These are phyloP conservation scores for Solenopsis fugax DNA, from an alignment of 1,140 invertebrate genomes.

Conservation along the genomic window DNA sequence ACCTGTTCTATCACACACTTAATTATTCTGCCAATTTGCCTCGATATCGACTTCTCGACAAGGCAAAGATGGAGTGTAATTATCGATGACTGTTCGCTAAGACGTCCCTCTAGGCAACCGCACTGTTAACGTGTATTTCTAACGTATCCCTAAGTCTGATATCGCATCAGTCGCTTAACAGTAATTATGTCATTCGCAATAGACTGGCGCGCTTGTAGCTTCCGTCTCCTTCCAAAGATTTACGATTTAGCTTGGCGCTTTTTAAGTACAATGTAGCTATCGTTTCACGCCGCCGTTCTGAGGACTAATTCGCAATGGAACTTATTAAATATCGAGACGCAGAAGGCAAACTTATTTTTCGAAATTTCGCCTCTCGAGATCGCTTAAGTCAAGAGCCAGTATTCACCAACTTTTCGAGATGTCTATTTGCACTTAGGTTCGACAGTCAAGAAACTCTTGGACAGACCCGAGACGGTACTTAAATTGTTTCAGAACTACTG, in stretches of 20 bases:
- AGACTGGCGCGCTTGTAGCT: neutral
- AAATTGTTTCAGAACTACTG: conserved; percentile 73
- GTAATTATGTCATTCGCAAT: conserved; percentile 3
- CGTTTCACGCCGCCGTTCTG: neutral
- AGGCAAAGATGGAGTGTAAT: conserved; percentile 69
- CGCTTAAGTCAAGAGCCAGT: conserved; percentile 47
- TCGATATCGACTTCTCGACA: conserved; percentile 65
- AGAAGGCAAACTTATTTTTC: conserved; percentile 28
- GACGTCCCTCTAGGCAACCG: conserved; percentile 50
- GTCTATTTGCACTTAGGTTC: conserved; percentile 71
- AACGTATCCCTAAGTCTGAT: neutral
- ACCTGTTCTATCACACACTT: conserved; percentile 69
- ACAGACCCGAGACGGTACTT: conserved; percentile 68
- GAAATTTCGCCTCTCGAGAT: conserved; percentile 28
- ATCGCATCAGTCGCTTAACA: conserved; percentile 13
- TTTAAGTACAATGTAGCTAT: neutral
- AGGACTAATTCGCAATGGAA: neutral
- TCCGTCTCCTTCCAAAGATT: neutral
- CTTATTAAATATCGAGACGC: conserved; percentile 36
- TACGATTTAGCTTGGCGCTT: neutral
- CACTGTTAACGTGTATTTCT: conserved; percentile 13
- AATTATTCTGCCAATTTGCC: conserved; percentile 75
- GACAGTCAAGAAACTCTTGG: conserved; percentile 69
- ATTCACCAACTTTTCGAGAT: conserved; percentile 64
- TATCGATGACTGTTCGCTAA: conserved; percentile 68